These are phyloP conservation scores for Drosophila rhopaloa DNA, from an alignment of 1,140 invertebrate species.

Conservation along the genomic window DNA sequence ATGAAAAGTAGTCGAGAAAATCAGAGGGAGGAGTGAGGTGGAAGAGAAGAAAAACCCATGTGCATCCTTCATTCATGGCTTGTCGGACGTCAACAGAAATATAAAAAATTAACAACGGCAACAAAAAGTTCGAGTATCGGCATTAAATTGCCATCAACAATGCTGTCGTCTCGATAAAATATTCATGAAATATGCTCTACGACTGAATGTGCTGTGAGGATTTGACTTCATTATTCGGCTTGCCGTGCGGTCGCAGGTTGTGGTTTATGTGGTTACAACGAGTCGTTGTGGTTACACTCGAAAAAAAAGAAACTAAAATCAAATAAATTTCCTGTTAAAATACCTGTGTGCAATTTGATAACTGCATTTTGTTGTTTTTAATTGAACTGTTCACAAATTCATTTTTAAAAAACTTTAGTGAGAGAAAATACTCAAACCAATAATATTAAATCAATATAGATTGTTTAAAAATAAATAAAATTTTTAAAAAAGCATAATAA, in stretches of 20 bases:
- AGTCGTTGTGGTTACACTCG: conserved; percentile 14
- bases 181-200: conserved; percentile 45
- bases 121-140: conserved; percentile 20
- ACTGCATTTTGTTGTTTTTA: no score
- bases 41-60: neutral
- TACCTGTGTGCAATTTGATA: no score
- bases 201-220: conserved; percentile 32
- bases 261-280: conserved; percentile 28
- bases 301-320: neutral
- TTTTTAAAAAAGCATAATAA: no score
- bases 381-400: neutral
- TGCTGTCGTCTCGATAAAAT: conserved; percentile 29
- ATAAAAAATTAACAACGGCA: conserved; percentile 22
- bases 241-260: conserved; percentile 44
- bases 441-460: no score
- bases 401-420: neutral
- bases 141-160: conserved; percentile 31
- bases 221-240: conserved; percentile 58
- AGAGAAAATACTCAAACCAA: no score
- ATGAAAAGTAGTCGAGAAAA: conserved; percentile 5
- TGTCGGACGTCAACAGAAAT: conserved; percentile 38
- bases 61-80: conserved; percentile 36
- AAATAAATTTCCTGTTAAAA: no score
- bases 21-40: neutral
- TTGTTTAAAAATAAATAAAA: no score